Evolutionary conservation across 2,797 vertebrate genomes (phyloP), one percentile per base, ranked within the genome.

Genomic region (Tapirus indicus): DNA sequence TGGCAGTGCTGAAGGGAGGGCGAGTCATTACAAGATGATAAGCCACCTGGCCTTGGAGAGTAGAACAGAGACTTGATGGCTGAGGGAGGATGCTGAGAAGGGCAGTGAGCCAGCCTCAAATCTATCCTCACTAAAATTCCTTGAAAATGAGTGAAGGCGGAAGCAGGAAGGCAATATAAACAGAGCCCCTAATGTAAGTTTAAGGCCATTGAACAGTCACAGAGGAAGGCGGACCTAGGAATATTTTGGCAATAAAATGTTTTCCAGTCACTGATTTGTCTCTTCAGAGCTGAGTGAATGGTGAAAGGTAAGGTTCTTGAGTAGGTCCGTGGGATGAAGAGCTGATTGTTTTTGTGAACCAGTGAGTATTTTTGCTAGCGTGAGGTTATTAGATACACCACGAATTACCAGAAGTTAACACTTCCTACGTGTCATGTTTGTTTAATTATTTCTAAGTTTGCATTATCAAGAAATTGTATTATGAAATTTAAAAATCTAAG

Each of bases 401-500:
- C 27, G 8, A 78, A 62, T 94, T 79, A 79, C 85, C 18, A 38
- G 84, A 92, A 77, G 44, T 90, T 87, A 78, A 75, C 12, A n/a
- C 52, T 20, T 27, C 9, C 25, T 2, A 7, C 1, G 0, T 87
- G 85, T 91, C 13, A 1, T 58, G 52, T 86, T 92, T 87, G 52
- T 83, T 83, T 60, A 56, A 14, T 74, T 52, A 78, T 87, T 86
- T 68, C 87, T 86, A 60, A 69, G 13, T 89, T 86, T 83, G 10
- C 6, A 29, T 74, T 95, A 49, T 90, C 41, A 75, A 49, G 25
- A 94, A 90, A 87, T 77, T 69, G 44, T 79, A 27, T 86, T 77
- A 23, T 58, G n/a, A 78, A 91, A 93, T 93, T 41, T 80, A 52
- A 92, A 92, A 75, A 74, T 23, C 35, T 32, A 66, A 66, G 35